A percentile compares a stretch with the other conserved stretches of the same genome.
phyloP scores from a whole-genome alignment of 2,797 vertebrate genomes.

The Cynopterus sphinx region DNA sequence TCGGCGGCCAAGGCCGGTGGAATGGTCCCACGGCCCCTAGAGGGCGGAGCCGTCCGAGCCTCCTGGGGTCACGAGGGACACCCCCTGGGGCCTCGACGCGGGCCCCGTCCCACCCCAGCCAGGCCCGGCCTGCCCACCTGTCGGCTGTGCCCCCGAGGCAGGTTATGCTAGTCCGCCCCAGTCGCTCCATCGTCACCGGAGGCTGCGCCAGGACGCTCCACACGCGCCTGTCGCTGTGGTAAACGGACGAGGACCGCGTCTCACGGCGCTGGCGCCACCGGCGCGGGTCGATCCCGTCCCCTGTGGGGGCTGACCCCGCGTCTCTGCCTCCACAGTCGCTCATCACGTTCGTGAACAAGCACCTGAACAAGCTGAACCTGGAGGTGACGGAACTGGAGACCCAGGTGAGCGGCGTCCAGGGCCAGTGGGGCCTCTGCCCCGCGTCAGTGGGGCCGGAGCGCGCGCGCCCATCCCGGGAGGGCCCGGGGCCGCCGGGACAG shows the following conservation, averaged over 20 bases:
- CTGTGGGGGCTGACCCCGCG: rapidly evolving
- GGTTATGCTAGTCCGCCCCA: neutral
- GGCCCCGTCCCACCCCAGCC: rapidly evolving
- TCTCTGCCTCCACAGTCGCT: too few relatives aligned
- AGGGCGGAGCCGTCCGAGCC: rapidly evolving
- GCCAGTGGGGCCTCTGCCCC: rapidly evolving
- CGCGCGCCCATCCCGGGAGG: neutral
- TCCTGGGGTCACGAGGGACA: neutral
- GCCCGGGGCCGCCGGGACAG: neutral
- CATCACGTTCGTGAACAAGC: conserved; percentile 99
- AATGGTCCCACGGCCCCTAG: rapidly evolving
- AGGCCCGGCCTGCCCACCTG: neutral
- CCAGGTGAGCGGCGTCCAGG: conserved; percentile 86
- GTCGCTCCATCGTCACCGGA: too few relatives aligned
- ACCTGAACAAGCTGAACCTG: conserved; percentile 98
- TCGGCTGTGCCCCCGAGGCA: neutral
- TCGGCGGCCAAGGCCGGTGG: neutral
- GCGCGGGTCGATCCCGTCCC: rapidly evolving
- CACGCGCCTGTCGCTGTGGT: neutral
- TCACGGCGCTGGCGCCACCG: rapidly evolving
- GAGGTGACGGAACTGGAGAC: conserved; percentile 97
- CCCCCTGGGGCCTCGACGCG: neutral
- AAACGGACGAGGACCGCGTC: rapidly evolving
- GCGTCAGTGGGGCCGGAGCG: rapidly evolving
- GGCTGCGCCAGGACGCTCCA: too few relatives aligned